These are phyloP conservation scores for Lycocorax pyrrhopterus DNA, from an alignment of 2,113 vertebrate species.

Conservation along the genomic window DNA sequence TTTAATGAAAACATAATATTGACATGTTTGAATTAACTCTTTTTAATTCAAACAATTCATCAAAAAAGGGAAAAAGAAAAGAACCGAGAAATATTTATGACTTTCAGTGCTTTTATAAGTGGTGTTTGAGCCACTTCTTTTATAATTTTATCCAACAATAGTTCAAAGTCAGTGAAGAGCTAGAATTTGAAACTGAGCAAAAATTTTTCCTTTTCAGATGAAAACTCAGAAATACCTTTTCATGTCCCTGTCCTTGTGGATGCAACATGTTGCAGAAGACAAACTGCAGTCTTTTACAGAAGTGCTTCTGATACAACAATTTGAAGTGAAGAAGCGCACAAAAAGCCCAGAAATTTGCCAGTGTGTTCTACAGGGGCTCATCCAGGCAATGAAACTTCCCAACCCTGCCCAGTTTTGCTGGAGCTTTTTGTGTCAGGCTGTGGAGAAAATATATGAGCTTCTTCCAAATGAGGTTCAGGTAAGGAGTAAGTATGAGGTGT, in stretches of 20 bases:
- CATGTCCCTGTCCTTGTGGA: constrained; percentile 78
- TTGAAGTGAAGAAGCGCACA: constrained; percentile 57
- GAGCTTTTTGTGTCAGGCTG: constrained; percentile 77
- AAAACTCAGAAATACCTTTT: constrained; percentile 80
- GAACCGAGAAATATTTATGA: neutral
- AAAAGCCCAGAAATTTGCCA: constrained; percentile 62
- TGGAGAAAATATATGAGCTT: constrained; percentile 82
- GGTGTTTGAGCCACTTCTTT: neutral
- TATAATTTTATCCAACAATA: neutral
- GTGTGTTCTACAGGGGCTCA: constrained; percentile 80
- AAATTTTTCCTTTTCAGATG: constrained; percentile 66
- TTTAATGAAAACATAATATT: neutral
- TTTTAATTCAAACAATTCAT: neutral
- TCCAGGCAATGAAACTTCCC: constrained; percentile 85
- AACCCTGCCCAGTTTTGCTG: constrained; percentile 83
- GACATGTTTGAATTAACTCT: neutral
- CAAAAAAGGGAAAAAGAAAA: neutral
- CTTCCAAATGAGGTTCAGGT: constrained; percentile 87
- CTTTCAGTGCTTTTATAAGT: neutral
- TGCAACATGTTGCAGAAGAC: constrained; percentile 89
- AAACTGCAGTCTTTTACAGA: constrained; percentile 83
- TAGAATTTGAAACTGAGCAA: neutral
- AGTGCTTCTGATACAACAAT: constrained; percentile 79
- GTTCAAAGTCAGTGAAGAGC: neutral
- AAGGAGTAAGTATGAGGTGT: constrained; percentile 26